These are phyloP conservation scores for Bimastos eiseni DNA, from an alignment of 2,888 invertebrate genomes.

Conservation along the genomic window DNA sequence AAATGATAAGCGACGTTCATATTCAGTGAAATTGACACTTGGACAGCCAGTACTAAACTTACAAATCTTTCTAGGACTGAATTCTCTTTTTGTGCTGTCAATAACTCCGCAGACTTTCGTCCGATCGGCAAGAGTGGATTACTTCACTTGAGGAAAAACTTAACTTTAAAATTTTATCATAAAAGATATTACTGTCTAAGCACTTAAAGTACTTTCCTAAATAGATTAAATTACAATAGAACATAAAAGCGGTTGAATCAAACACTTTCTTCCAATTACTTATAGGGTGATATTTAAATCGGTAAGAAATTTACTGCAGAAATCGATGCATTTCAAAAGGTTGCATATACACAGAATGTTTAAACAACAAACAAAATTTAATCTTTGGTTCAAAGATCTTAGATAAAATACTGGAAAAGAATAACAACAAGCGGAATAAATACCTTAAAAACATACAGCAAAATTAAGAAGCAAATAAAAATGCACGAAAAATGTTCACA, in stretches of 20 bases:
- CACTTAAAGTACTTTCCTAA: neutral
- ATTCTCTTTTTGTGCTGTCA: neutral
- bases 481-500: neutral
- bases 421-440: neutral
- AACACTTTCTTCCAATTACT: neutral
- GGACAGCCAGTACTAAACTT: neutral
- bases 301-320: neutral
- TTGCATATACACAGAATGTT: neutral
- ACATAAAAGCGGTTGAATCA: neutral
- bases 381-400: neutral
- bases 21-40: neutral
- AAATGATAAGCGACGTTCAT: neutral
- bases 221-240: neutral
- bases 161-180: neutral
- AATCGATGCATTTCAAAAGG: neutral
- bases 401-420: conserved; percentile 6
- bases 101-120: neutral
- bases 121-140: neutral
- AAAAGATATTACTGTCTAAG: neutral
- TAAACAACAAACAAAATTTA: neutral
- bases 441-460: neutral
- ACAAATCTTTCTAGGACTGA: neutral
- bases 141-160: neutral
- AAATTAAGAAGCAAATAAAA: neutral
- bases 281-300: conserved; percentile 1